Base-by-base conservation (phyloP, 30 jellyfish, hydroid and myxozoan genomes). In the Rhopilema esculentum region DNA sequence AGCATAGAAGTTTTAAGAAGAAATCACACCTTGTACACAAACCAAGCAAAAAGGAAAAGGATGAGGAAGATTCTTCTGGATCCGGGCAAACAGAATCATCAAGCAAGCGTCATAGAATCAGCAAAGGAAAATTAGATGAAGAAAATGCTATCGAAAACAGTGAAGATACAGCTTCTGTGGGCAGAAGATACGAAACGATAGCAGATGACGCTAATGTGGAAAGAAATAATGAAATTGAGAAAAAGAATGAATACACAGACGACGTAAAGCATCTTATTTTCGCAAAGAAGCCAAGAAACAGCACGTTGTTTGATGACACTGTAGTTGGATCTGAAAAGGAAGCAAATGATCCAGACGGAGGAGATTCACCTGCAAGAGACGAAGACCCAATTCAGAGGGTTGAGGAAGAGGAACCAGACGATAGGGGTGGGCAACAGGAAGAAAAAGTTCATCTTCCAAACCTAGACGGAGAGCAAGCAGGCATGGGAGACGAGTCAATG, bases 261-360 rank as follows among this genome's bases (percentile, higher is more conserved):
- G 94, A 85, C 40, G 82, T 85, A 19, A 24, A 79, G 20, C 88
- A 85, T 73, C 64, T 85, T 15, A 68, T 73, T 22, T 75, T 32
- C 57, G 53, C 49, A 22, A 48, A 85, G 57, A 73, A 85, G 26
- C 88, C 86, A 51, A 52, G 50, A 77, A 85, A 85, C 30, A 85
- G 94, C 32, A 85, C 87, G n/a, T 23, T 85, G 65, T 85, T 85
- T 75, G 94, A 85, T 65, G 94, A 85, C 24, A 74, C 88, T 0
- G 66, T 74, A 0, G 94, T 85, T 72, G 94, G 94, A 8, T 68
- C 79, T 40, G 94, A 87, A 21, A 50, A 51, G 27, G 81, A 70
- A 21, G 66, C 32, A 20, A 25, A 24, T 1, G 86, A 87, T 2
- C 96, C 88, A 28, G 96, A 87, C 27, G 83, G 82, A n/a, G 64